A percentile compares a stretch with the other conserved stretches of the same genome.
Evolutionary conservation across 2,888 invertebrate species (phyloP).

Genomic region (Sympetrum striolatum): DNA sequence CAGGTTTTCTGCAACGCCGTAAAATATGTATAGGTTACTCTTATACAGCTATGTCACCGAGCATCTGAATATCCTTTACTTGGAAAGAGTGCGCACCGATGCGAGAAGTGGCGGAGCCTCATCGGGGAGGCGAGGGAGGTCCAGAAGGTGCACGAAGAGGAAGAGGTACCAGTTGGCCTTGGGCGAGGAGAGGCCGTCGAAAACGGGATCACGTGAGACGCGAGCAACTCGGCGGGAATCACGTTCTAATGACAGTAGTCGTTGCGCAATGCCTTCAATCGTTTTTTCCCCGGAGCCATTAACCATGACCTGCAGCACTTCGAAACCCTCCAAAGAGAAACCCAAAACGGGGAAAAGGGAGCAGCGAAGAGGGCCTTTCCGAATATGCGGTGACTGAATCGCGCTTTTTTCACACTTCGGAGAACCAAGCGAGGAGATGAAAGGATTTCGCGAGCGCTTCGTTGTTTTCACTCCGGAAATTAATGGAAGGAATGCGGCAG

Average conservation of each 20-base stretch:
- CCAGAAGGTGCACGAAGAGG: background rate
- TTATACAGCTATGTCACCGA: too few species aligned
- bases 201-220: slow-evolving; percentile 24
- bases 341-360: background rate
- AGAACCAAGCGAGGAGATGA: background rate
- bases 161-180: background rate
- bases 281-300: slow-evolving; percentile 11
- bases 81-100: too few species aligned
- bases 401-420: background rate
- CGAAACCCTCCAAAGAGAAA: background rate
- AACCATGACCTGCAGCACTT: slow-evolving; percentile 18
- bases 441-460: background rate
- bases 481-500: background rate
- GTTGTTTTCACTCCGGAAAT: background rate
- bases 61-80: too few species aligned
- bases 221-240: background rate
- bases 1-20: too few species aligned
- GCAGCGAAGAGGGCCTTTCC: background rate
- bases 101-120: background rate
- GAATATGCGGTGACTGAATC: background rate
- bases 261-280: background rate
- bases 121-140: background rate
- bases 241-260: slow-evolving; percentile 8
- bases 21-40: too few species aligned
- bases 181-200: background rate